Percentiles rank a stretch among this genome's conserved stretches.
Conservation (phyloP, 2,888 invertebrate species). For the Nymphalis urticae region DNA sequence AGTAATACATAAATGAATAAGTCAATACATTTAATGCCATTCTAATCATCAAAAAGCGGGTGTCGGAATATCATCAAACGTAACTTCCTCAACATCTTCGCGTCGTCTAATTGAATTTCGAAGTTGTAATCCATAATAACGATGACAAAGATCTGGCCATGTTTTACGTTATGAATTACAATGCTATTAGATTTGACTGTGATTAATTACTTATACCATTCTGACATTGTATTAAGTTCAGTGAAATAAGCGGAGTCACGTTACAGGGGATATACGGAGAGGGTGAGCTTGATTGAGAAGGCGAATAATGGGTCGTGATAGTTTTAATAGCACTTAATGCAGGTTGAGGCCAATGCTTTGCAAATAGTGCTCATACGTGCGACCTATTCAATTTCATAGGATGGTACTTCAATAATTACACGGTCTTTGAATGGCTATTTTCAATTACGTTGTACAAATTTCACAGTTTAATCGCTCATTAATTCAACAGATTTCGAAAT, state of each 20-base stretch:
- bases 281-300: constrained; percentile 30
- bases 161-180: constrained; percentile 30
- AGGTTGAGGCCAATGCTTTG: constrained; percentile 30
- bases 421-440: neutral
- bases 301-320: constrained; percentile 35
- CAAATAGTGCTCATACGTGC: neutral
- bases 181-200: constrained; percentile 36
- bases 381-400: neutral
- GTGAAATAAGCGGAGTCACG: constrained; percentile 34
- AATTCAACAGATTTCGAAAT: no score
- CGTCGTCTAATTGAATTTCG: constrained; percentile 23
- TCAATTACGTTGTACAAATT: neutral
- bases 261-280: constrained; percentile 20
- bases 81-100: constrained; percentile 8
- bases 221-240: constrained; percentile 33
- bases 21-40: neutral
- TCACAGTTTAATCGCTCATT: no score
- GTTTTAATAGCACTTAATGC: constrained; percentile 35
- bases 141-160: constrained; percentile 30
- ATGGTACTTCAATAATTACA: neutral
- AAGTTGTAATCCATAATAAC: constrained; percentile 28
- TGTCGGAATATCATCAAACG: constrained; percentile 3
- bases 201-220: constrained; percentile 38
- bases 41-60: neutral
- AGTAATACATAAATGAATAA: no score